Evolutionary conservation across 2,113 vertebrate genomes (phyloP).

Genomic region (Corythoichthys haematopterus): DNA sequence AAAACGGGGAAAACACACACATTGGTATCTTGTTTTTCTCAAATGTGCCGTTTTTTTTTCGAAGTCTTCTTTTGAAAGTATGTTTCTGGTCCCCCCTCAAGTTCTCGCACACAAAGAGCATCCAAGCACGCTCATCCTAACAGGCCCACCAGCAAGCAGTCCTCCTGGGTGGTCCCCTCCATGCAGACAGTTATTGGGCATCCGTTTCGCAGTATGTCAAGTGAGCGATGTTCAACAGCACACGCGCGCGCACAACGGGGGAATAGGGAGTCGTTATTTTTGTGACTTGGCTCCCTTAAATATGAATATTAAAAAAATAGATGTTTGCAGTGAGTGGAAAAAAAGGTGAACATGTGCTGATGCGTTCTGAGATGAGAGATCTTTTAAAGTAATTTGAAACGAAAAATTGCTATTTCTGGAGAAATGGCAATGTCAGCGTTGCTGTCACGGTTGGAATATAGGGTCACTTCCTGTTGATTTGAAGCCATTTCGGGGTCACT

Average conservation of each 20-base stretch:
- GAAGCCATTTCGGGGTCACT: no score
- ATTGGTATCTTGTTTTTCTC: no score
- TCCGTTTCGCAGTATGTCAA: conserved; percentile 52
- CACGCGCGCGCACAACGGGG: conserved; percentile 38
- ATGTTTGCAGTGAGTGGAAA: conserved; percentile 14
- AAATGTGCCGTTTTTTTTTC: no score
- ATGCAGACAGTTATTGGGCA: conserved; percentile 68
- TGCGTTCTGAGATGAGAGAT: background rate
- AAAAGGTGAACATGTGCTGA: conserved; percentile 14
- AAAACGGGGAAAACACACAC: background rate
- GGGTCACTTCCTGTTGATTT: no score
- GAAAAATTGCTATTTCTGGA: no score
- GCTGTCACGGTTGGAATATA: no score
- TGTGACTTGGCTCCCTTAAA: conserved; percentile 31
- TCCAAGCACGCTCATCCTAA: conserved; percentile 53
- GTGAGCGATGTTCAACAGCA: conserved; percentile 56
- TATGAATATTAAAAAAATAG: conserved; percentile 6
- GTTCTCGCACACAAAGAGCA: conserved; percentile 11
- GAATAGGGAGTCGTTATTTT: conserved; percentile 10
- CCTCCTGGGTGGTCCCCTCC: conserved; percentile 66
- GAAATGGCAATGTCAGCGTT: no score
- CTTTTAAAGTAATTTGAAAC: no score
- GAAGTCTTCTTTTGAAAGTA: no score
- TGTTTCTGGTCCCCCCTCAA: no score
- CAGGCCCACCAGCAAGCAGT: conserved; percentile 64